A percentile compares a stretch with the other conserved stretches of the same genome.
Evolutionary conservation across 1,140 invertebrate species (phyloP).

Genomic region (Pygmarrhopalites habei): DNA sequence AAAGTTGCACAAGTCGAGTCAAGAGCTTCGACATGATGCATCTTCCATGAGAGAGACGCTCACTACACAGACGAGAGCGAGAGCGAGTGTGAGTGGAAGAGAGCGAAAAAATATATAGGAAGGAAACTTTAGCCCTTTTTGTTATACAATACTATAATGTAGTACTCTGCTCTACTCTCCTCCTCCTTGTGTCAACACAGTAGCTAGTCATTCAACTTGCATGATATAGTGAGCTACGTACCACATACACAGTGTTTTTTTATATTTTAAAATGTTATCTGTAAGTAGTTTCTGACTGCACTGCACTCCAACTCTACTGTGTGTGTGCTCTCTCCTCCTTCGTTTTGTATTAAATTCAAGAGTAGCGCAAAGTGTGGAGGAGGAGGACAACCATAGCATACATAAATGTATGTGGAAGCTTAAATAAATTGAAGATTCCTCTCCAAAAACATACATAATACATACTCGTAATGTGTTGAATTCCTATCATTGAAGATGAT

Average conservation of each 20-base stretch:
- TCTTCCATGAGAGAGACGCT: neutral
- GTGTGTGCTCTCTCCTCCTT: no score
- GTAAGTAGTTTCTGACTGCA: neutral
- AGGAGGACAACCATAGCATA: no score
- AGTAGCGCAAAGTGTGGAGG: no score
- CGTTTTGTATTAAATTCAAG: no score
- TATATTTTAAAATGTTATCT: neutral
- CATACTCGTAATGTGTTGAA: no score
- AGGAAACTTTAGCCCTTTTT: neutral
- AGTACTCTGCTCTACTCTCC: neutral
- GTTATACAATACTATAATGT: neutral
- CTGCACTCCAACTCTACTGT: no score
- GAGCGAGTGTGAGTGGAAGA: neutral
- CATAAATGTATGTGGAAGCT: no score
- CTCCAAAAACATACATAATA: no score
- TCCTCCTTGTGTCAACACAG: neutral
- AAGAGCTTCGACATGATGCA: slow-evolving; percentile 1
- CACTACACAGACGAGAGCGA: neutral
- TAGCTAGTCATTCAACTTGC: neutral
- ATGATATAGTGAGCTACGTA: neutral
- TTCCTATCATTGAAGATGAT: no score
- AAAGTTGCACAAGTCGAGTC: slow-evolving; percentile 12
- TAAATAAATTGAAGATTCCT: no score
- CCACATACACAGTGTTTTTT: neutral
- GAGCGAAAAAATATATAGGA: neutral